Evolutionary conservation across 2,797 vertebrate species (phyloP).

Genomic region (Trachops cirrhosus): DNA sequence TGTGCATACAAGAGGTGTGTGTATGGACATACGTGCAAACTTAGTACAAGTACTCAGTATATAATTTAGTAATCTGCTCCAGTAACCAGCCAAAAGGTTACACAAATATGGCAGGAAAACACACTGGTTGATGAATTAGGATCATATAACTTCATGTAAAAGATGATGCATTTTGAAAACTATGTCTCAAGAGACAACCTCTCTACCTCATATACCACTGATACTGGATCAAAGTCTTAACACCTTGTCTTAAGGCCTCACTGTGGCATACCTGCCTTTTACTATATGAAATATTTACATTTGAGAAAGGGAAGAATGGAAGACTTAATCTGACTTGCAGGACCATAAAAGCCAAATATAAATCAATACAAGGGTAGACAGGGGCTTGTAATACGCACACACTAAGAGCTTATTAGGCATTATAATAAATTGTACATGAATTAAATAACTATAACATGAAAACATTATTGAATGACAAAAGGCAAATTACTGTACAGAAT

Average conservation of each 20-base stretch:
- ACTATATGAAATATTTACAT: background rate
- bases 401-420: background rate
- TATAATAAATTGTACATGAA: background rate
- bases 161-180: background rate
- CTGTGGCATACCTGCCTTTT: background rate
- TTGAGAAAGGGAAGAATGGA: background rate
- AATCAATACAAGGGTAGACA: background rate
- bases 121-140: background rate
- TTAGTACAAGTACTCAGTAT: background rate
- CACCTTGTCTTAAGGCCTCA: background rate
- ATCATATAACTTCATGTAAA: background rate
- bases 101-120: background rate
- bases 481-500: background rate
- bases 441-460: background rate
- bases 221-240: background rate
- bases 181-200: background rate
- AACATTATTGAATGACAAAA: background rate
- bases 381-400: background rate
- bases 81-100: background rate
- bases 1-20: background rate
- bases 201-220: background rate
- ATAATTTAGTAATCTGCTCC: background rate
- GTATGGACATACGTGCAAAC: fast-evolving
- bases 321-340: background rate
- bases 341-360: background rate